Evolutionary conservation across 1,140 invertebrate genomes (phyloP), one percentile per base, ranked within the genome.

Genomic region (Contarinia nasturtii): DNA sequence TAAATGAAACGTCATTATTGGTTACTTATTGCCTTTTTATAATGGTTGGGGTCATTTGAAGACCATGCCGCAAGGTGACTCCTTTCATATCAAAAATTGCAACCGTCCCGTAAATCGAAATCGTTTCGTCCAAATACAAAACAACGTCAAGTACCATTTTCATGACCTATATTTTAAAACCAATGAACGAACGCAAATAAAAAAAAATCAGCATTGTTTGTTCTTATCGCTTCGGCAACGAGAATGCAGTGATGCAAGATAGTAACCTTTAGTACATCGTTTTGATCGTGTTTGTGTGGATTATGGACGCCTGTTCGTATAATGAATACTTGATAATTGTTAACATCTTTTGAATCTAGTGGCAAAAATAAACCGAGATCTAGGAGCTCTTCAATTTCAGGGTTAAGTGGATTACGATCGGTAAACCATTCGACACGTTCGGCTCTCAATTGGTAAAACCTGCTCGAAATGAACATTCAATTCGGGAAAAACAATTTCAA

Each of bases 81-180:
- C 68, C 68, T 7, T 60, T 57, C 62, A 79, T 64, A 53, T 82
- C 79, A 51, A 80, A 64, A 17, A 80, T 67, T 0, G 69, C 68
- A 4, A 67, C 63, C 2, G 77, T 64, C 4, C 78, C 79, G 36
- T 70, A 66, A 1, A 77, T 60, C n/a, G 74, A 71, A 2, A 66
- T 59, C 1, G 59, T 56, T 21, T 68, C 59, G 22, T 73, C 67
- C 44, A 74, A 61, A 47, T 57, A 62, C 2, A 67, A 56, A 7
- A 69, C 58, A 8, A 77, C 37, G 48, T 80, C 77, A 27, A 75
- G 49, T 22, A 71, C 57, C 73, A 76, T 75, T 53, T 71, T 65
- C 34, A 67, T 63, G 3, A 60, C 56, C 70, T 73, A 15, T 0
- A 53, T n/a, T n/a, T 34, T 34, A 34, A 8, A 8, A 8, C 33